Evolutionary conservation across 2,888 invertebrate genomes (phyloP), one percentile per base, ranked within the genome.

Genomic region (Sicus ferrugineus): DNA sequence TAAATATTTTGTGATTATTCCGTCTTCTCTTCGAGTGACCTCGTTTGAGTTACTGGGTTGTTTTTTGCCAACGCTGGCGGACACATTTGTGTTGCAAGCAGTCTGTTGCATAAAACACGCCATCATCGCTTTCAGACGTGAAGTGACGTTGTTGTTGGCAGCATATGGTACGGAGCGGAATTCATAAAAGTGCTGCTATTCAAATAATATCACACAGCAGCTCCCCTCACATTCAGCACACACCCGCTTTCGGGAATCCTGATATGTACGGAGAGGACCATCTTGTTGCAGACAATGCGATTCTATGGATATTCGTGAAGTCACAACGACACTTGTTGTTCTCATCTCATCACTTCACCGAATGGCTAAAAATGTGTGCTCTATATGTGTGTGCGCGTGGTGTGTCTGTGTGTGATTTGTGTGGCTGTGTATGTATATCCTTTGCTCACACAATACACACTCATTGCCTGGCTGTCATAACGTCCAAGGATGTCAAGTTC

Each of bases 401-500:
- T 19, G 21, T 26, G 28, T 28, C 2, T 54, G 26, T 3, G 52
- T 9, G 34, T 34, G 34, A 34, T 7, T n/a, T n/a, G n/a, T n/a
- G n/a, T n/a, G n/a, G n/a, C 4, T 28, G 30, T 56, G 30, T 14
- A 30, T 30, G 11, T 5, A 54, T 54, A 16, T 30, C 28, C n/a
- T 56, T 28, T 1, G 1, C 6, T 56, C 28, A 16, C n/a, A n/a
- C n/a, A n/a, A n/a, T n/a, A n/a, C n/a, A n/a, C n/a, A 4, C 46
- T 5, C 46, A 46, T 16, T 14, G 46, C n/a, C 4, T 11, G 46
- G 4, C 4, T 19, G 19, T 46, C 3, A 4, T 3, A 9, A 28
- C 23, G 16, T 42, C 26, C 21, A 31, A 64, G 19, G 23, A 64
- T 64, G 64, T 64, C 64, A 64, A 64, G 64, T 64, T 64, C 30